These are phyloP conservation scores for Oligia strigilis DNA, from an alignment of 2,888 invertebrate species.

Conservation along the genomic window DNA sequence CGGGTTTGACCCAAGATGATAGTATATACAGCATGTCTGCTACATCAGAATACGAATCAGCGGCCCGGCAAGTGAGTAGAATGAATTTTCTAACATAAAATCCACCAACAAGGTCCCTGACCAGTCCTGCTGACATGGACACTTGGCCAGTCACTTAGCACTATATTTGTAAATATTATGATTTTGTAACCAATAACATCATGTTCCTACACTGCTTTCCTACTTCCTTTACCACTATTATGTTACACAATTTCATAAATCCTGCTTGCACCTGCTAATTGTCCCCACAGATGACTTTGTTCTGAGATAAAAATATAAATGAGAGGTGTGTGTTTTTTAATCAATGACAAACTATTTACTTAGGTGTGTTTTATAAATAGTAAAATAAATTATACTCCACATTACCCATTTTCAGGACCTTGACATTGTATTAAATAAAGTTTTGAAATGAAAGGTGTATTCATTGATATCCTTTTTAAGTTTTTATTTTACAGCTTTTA, in stretches of 20 bases:
- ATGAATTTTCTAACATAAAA: slow-evolving; percentile 55
- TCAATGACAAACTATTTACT: slow-evolving; percentile 35
- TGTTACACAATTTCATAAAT: slow-evolving; percentile 45
- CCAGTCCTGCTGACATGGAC: slow-evolving; percentile 51
- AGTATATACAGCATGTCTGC: slow-evolving; percentile 90
- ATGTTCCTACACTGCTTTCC: slow-evolving; percentile 57
- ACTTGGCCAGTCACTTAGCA: slow-evolving; percentile 54
- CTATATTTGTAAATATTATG: slow-evolving; percentile 67
- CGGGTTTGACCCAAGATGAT: slow-evolving; percentile 90
- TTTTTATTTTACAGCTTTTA: slow-evolving; percentile 63
- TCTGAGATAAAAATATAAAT: slow-evolving; percentile 26
- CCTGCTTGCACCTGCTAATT: slow-evolving; percentile 27
- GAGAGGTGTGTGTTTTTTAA: slow-evolving; percentile 22
- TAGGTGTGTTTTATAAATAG: slow-evolving; percentile 34
- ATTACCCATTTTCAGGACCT: slow-evolving; percentile 55
- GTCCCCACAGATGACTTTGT: slow-evolving; percentile 7
- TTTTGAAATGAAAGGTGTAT: slow-evolving; percentile 75
- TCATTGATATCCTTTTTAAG: slow-evolving; percentile 73
- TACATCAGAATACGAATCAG: slow-evolving; percentile 88
- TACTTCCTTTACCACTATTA: slow-evolving; percentile 44
- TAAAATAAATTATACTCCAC: slow-evolving; percentile 24
- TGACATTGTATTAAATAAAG: slow-evolving; percentile 74
- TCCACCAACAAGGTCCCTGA: slow-evolving; percentile 37
- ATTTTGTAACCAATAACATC: slow-evolving; percentile 65
- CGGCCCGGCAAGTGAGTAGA: slow-evolving; percentile 89